Percentiles rank a stretch among this genome's conserved stretches.
phyloP scores from a whole-genome alignment of 2,113 vertebrate species.

The Patagioenas fasciata region DNA sequence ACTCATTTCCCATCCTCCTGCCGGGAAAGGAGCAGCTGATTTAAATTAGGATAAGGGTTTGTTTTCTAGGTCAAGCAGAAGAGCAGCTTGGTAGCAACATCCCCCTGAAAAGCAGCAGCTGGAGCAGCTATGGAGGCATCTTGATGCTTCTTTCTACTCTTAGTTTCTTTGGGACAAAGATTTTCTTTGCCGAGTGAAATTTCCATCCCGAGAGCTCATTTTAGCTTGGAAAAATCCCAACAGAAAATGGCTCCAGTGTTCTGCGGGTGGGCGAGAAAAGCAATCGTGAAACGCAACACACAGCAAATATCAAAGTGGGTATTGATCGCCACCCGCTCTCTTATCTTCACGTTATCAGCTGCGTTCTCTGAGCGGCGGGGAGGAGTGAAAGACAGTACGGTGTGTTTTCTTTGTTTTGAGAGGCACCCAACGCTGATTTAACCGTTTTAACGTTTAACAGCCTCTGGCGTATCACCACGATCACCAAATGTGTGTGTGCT shows the following conservation, averaged over 20 bases:
- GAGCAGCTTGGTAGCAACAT: background rate
- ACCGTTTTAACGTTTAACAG: background rate
- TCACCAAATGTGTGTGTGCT: fast-evolving
- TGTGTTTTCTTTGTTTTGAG: background rate
- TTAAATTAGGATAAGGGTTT: background rate
- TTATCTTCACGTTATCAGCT: background rate
- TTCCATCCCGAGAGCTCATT: background rate
- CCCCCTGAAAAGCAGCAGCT: background rate
- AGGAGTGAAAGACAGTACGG: background rate
- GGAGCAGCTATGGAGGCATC: background rate
- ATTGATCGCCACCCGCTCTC: background rate
- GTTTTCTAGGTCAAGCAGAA: slow-evolving; percentile 44
- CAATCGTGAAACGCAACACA: background rate
- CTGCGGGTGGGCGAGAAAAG: background rate
- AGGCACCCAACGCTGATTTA: background rate
- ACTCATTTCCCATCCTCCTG: background rate
- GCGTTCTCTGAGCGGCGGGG: too few relatives aligned
- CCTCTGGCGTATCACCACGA: background rate
- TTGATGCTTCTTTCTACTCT: background rate
- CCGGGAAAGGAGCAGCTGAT: background rate
- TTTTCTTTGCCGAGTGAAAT: background rate
- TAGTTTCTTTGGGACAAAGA: background rate
- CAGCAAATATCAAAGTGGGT: background rate
- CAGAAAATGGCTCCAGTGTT: background rate
- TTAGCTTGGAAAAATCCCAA: background rate